These are phyloP conservation scores for Dicyema japonicum DNA, from an alignment of 1,140 invertebrate species.

Conservation along the genomic window DNA sequence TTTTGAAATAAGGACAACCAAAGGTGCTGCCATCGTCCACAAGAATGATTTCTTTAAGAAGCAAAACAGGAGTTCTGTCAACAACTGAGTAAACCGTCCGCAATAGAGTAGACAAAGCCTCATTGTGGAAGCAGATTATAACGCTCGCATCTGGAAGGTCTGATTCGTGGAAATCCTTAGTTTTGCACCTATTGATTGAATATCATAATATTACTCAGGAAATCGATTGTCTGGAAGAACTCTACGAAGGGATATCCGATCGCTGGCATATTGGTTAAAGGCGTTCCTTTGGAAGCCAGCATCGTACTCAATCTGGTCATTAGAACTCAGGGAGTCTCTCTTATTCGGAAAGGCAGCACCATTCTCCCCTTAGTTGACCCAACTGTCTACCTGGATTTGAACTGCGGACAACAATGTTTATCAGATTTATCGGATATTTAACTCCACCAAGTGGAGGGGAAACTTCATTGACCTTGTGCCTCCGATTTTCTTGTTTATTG, in stretches of 20 bases:
- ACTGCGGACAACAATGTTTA: too few species aligned
- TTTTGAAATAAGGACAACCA: too few species aligned
- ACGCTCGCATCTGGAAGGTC: slow-evolving; percentile 62
- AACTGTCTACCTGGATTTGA: too few species aligned
- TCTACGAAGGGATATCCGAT: slow-evolving; percentile 74
- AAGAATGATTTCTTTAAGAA: slow-evolving; percentile 57
- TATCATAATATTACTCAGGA: too few species aligned
- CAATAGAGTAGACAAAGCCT: slow-evolving; percentile 48
- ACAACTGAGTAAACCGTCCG: slow-evolving; percentile 54
- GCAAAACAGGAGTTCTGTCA: slow-evolving; percentile 38
- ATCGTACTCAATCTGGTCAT: slow-evolving; percentile 51
- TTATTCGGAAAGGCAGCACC: too few species aligned
- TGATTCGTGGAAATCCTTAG: too few species aligned
- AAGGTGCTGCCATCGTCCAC: slow-evolving; percentile 39
- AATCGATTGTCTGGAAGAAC: slow-evolving; percentile 45
- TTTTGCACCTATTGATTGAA: too few species aligned
- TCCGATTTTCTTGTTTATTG: too few species aligned
- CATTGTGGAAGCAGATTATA: slow-evolving; percentile 50
- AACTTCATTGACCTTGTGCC: too few species aligned
- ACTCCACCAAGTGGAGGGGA: too few species aligned
- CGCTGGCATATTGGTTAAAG: slow-evolving; percentile 88
- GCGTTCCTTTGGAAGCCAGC: slow-evolving; percentile 84
- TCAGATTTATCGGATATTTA: too few species aligned
- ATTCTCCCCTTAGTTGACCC: too few species aligned
- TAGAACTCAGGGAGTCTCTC: slow-evolving; percentile 29